Base-by-base conservation (phyloP, 2,888 invertebrate species). In the Ornithoptera alexandrae region DNA sequence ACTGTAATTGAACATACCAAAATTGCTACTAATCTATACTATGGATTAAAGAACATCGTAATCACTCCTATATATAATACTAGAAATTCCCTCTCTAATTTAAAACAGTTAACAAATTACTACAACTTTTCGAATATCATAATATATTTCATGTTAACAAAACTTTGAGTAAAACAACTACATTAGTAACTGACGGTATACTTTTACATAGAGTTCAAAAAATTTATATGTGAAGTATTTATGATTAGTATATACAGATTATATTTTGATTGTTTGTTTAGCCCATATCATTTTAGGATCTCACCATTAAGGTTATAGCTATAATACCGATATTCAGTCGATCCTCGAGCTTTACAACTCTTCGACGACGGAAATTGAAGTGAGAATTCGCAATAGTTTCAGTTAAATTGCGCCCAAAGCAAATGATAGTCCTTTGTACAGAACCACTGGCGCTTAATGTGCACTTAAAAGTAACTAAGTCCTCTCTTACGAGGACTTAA, bases 351-450 rank as follows among this genome's bases (percentile, higher is more conserved):
- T 17, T 50, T 17, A 12, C 15, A 50, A 50, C 5, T 50, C 12
- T 50, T 50, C 15, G 17, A 66, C 15, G 12, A n/a, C 58, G 1
- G 50, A 66, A 66, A 66, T 66, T 66, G 30, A 59, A 66, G 57
- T 58, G 58, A 42, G 42, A 58, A 65, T 58, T 7, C 39, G 39
- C 58, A 65, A 60, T 60, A 60, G 65, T 60, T 59, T 30, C 65
- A 66, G 22, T 60, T 46, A 66, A 60, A 65, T 58, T 65, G 50
- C 65, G 17, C 24, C 59, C 59, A 66, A 30, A 50, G 65, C 65
- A 59, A 66, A 60, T 60, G 50, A 60, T 66, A 66, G 50, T 62
- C 50, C 46, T 50, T 60, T 60, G 62, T 62, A 17, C 50, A 2
- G 62, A 50, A 66, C 46, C 50, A 60, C 46, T 66, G 50, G 46